Base-by-base conservation (phyloP, 2,888 invertebrate genomes). In the Callimorpha dominula region DNA sequence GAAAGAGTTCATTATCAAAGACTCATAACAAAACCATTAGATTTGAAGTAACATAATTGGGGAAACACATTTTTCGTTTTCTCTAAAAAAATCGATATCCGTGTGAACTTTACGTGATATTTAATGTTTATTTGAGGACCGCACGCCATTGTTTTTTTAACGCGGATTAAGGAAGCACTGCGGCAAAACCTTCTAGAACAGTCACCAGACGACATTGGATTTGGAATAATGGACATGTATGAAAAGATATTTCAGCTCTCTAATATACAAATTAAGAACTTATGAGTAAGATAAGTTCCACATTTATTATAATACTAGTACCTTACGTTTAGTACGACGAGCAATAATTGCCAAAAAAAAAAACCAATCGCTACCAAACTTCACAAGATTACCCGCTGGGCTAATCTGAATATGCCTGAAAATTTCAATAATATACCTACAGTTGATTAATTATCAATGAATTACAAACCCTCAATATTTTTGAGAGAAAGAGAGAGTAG, bases 121-220 rank as follows among this genome's bases (percentile, higher is more conserved):
- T 65, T 65, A 65, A 50, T 50, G 40, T 50, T 65, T 50, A 65
- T 65, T 65, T 50, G 17, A 65, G 50, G 14, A 65, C 11, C 49
- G 49, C 49, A 65, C 65, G 49, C 65, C 49, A 65, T 49, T 46
- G 50, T 15, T 31, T 65, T 65, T 46, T 31, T 65, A 15, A 20
- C 20, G 20, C 20, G 20, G 57, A 60, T 60, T 14, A 31, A 31
- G 20, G 14, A 31, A 46, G 43, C 43, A 60, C 57, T 60, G 57
- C 12, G 31, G 20, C 12, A 14, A 4, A 60, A 60, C 31, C 17
- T 65, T 65, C 65, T 50, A 65, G 49, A 65, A 65, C 31, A 65
- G 4, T 40, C 60, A 31, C 12, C 7, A 60, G 14, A 14, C 31
- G 14, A 14, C 5, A 60, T 31, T 60, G 60, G 3, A 31, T 1